Evolutionary conservation across 2,797 vertebrate genomes (phyloP).

Genomic region (Pitangus sulphuratus): DNA sequence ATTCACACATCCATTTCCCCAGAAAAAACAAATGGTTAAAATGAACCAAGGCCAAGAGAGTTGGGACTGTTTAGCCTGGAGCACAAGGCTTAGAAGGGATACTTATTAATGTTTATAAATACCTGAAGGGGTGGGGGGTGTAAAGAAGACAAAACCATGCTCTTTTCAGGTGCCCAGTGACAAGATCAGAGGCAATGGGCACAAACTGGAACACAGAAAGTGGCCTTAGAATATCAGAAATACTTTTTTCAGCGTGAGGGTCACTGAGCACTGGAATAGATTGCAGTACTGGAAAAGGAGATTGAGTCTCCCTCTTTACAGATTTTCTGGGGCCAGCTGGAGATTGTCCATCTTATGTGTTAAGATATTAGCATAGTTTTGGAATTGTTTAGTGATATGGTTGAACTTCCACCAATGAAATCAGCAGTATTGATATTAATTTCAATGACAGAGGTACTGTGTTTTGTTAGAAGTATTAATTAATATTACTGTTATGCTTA

Average conservation of each 20-base stretch:
- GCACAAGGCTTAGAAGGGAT: neutral
- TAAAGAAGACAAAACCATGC: neutral
- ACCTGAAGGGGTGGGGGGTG: too few species aligned
- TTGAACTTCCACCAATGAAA: neutral
- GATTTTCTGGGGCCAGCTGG: neutral
- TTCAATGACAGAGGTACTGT: neutral
- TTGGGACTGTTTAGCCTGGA: neutral
- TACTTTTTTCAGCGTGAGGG: neutral
- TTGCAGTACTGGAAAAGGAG: neutral
- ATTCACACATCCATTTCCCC: neutral
- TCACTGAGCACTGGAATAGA: too few species aligned
- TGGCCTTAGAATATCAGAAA: neutral
- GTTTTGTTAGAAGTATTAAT: neutral
- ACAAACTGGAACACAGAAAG: neutral
- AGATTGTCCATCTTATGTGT: accelerated
- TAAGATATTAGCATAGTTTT: neutral
- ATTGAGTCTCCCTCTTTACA: neutral
- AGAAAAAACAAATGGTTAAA: neutral
- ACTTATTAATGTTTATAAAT: neutral
- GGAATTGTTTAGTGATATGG: neutral
- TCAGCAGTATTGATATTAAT: neutral
- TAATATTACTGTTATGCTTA: neutral
- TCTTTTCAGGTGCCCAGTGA: neutral
- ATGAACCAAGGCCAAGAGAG: neutral
- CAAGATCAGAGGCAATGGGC: too few species aligned